Base-by-base conservation (phyloP, 2,797 vertebrate genomes). In the Oreochromis mossambicus region DNA sequence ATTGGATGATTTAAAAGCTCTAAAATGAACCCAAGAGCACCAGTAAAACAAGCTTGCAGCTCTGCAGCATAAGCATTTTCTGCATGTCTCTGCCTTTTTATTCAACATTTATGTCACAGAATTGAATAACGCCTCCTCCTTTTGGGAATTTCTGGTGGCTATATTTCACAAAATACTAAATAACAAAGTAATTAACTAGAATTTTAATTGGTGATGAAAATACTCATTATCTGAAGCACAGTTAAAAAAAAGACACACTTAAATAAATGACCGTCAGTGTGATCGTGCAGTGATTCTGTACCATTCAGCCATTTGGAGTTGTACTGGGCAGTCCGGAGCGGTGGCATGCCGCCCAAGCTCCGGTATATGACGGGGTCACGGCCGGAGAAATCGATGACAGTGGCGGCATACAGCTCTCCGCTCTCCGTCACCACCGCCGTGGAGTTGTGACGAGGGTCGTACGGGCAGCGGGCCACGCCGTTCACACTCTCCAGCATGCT, bases 261-360 rank as follows among this genome's bases (percentile, higher is more conserved):
- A 50, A 36, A 24, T 63, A 32, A 32, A 32, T 17, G 6, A 58
- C 1, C 15, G 17, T 50, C 14, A 19, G 10, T 26, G 63, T 56
- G 68, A 46, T 14, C 0, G 11, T 5, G 54, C 1, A 1, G 13
- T 26, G 36, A 8, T 32, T 50, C 51, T 34, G 58, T 97, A 99
- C 98, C 98, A 34, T 99, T 99, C 92, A 99, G 98, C 98, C 98
- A 99, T 80, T 99, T 99, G 90, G 98, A 99, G 96, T 99, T 99
- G 95, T 99, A 99, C 86, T 99, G 98, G 11, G 98, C 98, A 0
- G 98, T 99, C 83, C 98, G 96, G 19, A 99, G 97, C 0, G 98
- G 98, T 0, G 98, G 98, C 95, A 98, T 96, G 3, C 97, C 97
- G 34, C 98, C 98, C 89, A 99, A 96, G 94, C 98, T 99, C 88